A percentile compares a stretch with the other conserved stretches of the same genome.
These are phyloP conservation scores for Syrrhaptes paradoxus DNA, from an alignment of 2,113 vertebrate species.

Conservation along the genomic window DNA sequence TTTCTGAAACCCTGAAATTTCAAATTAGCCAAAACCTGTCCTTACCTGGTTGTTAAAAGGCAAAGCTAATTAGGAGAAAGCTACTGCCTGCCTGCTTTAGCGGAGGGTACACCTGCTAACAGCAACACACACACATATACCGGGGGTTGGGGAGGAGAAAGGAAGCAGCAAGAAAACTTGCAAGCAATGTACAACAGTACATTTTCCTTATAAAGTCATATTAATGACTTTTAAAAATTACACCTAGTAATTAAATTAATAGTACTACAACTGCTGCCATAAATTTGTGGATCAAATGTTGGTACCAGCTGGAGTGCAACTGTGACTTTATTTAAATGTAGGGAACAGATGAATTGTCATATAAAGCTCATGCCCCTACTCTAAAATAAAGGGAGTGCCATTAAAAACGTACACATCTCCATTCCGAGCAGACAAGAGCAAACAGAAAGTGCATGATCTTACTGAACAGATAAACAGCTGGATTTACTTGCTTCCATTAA, in stretches of 20 bases:
- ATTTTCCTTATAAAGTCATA: neutral
- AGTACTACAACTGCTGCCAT: neutral
- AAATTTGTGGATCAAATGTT: neutral
- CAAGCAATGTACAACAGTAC: neutral
- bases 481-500: conserved; percentile 65
- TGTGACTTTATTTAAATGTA: neutral
- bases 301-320: neutral
- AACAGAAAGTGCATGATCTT: neutral
- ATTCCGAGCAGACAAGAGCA: neutral
- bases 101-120: neutral
- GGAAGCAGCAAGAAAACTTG: neutral
- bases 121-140: neutral
- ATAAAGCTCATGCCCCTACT: neutral
- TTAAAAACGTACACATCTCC: conserved; percentile 22
- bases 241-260: neutral
- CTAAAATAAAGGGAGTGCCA: neutral
- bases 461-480: conserved; percentile 58
- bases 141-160: neutral
- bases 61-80: neutral
- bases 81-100: neutral
- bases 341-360: neutral
- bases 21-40: neutral
- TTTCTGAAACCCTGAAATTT: neutral
- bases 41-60: neutral
- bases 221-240: neutral